Evolutionary conservation across 1,140 invertebrate genomes (phyloP), one percentile per base, ranked within the genome.

Genomic region (Ceratina calcarata): DNA sequence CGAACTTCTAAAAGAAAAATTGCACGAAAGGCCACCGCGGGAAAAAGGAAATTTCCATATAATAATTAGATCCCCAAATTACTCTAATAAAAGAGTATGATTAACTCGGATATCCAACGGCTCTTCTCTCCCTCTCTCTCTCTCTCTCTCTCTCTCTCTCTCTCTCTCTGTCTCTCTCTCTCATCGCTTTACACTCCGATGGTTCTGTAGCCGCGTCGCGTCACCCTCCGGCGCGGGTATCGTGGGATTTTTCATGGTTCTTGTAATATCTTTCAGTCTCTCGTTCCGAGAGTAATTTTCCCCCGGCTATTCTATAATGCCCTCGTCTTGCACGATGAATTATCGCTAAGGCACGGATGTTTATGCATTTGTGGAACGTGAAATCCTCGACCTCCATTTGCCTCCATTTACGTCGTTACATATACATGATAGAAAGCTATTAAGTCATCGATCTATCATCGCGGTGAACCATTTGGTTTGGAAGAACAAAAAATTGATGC

Each of bases 61-160:
- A 87, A 89, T 90, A 90, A 90, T 90, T 90, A 90, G 87, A 88
- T 89, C 82, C 85, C 82, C 82, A 83, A 89, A 90, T 89, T 87
- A 86, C 81, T 82, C 65, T 83, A 88, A 88, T 88, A 89, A 90
- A 89, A 86, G 87, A 84, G 85, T 86, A 89, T 87, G 87, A 89
- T 86, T 86, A 86, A 86, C 72, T 86, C 75, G 84, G 80, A 79
- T 85, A 79, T 85, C 83, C 71, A 49, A 55, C 69, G 80, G 68
- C 82, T 75, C 75, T 66, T 62, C 49, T 69, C 73, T 77, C 53
- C 16, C 10, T 45, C 51, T 0, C 8, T 20, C 18, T 18, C 49
- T 66, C 16, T 18, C 18, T 32, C 69, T 37, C 70, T 32, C 27
- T 2, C 27, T 1, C 27, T 32, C 27, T 32, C 4, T 32, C 27